Evolutionary conservation across 2,113 vertebrate genomes (phyloP), one percentile per base, ranked within the genome.

Genomic region (Zingel zingel): DNA sequence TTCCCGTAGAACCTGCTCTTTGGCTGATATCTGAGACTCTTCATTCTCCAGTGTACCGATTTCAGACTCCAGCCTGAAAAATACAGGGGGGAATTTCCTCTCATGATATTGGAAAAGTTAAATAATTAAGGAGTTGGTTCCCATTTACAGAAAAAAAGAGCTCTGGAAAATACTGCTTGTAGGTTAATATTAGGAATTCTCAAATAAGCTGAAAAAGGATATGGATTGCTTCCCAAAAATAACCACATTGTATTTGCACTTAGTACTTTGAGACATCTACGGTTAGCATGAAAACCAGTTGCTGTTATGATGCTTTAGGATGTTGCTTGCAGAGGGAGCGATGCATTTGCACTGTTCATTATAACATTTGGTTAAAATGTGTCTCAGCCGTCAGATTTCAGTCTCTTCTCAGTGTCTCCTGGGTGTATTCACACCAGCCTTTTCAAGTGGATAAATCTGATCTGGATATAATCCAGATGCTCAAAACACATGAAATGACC

Each of bases 11-110:
- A 97, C 89, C 94, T 97, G 96, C 88, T 99, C 98, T 96, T 99
- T 99, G 93, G 97, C 97, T 76, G 98, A 98, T 93, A 99, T 98
- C 92, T 96, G 96, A 54, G 96, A 98, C 94, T 99, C 98, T 91
- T 99, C 98, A 51, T 95, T 96, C 93, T 99, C 97, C 78, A 99
- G 95, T 1, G 94, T 90, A 76, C 95, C 93, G 70, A 99, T 99
- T 93, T 99, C 97, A 86, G 96, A 95, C 91, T 98, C 98, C 89
- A 99, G 86, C 94, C 98, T 99, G 72, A 54, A 25, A 13, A n/a
- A 53, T 4, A 53, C 19, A 47, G 23, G 15, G 36, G n/a, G 18
- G 50, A 25, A 36, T 50, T n/a, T 57, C 54, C n/a, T 10, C 33
- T 67, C 21, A 80, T n/a, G 13, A 59, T 23, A 6, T 2, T 16